These are phyloP conservation scores for Deladenus siricidicola DNA, from an alignment of 2,888 invertebrate species.

Conservation along the genomic window DNA sequence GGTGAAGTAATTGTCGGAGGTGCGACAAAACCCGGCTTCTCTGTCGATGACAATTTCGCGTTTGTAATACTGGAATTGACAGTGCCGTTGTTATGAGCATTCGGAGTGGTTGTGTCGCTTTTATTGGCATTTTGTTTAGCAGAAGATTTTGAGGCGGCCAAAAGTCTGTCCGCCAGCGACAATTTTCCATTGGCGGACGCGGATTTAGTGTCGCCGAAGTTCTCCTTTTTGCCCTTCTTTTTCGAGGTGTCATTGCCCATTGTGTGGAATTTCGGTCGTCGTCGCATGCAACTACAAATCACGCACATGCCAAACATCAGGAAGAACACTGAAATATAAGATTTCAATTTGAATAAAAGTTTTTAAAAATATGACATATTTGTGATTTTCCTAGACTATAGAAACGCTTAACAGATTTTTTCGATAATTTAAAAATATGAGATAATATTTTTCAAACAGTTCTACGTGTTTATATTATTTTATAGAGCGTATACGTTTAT, in stretches of 20 bases:
- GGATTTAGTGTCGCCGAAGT: no score
- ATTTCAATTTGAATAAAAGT: background rate
- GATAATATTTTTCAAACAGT: no score
- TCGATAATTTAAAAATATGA: no score
- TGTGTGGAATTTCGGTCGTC: constrained; percentile 32
- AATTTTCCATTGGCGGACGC: background rate
- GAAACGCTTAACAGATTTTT: no score
- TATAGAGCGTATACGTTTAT: no score
- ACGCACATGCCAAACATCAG: constrained; percentile 46
- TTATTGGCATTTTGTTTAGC: background rate
- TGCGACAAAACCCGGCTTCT: constrained; percentile 8
- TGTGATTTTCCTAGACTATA: no score
- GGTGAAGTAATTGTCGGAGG: constrained; percentile 24
- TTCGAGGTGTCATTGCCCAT: constrained; percentile 1
- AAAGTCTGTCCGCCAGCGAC: background rate
- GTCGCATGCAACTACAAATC: constrained; percentile 44
- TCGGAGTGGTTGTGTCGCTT: background rate
- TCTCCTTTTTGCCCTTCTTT: constrained; percentile 13
- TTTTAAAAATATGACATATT: background rate
- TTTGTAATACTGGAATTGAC: background rate
- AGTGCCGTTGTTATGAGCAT: no score
- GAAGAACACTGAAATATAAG: constrained; percentile 39
- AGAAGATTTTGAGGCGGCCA: background rate
- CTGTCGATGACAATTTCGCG: background rate
- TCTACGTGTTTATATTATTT: no score